Evolutionary conservation across 1,140 invertebrate species (phyloP).

Genomic region (Drusus annulatus): DNA sequence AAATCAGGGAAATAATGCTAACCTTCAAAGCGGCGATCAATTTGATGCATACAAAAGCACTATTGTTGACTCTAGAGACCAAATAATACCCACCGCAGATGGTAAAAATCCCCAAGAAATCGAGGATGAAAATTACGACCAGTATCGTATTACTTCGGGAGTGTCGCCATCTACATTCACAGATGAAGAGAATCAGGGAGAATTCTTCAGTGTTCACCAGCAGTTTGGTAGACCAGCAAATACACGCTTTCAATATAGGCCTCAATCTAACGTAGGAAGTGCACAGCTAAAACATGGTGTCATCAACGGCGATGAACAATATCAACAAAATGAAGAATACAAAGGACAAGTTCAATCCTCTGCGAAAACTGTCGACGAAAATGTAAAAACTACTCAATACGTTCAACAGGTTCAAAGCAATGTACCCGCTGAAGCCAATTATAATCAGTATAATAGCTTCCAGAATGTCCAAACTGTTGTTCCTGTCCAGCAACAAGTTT

Average conservation of each 20-base stretch:
- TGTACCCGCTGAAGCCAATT: not conserved
- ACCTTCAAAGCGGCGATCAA: not conserved
- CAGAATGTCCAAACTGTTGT: constrained; percentile 10
- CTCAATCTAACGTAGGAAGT: not conserved
- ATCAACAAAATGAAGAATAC: not conserved
- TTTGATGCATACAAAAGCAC: constrained; percentile 4
- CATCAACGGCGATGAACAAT: not conserved
- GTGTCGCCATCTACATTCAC: constrained; percentile 26
- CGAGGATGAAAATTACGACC: constrained; percentile 22
- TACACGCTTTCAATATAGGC: not conserved
- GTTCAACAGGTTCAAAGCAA: constrained; percentile 34
- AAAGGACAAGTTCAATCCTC: not conserved
- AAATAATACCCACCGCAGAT: not conserved
- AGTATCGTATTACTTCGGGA: constrained; percentile 21
- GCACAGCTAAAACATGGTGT: constrained; percentile 1
- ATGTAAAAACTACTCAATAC: constrained; percentile 7
- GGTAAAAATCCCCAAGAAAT: not conserved
- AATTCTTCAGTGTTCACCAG: constrained; percentile 44
- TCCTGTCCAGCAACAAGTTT: constrained; percentile 11
- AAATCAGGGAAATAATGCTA: not conserved
- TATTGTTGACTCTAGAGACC: not conserved
- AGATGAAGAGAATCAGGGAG: constrained; percentile 46
- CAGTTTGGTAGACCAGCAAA: constrained; percentile 10
- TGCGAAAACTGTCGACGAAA: not conserved
- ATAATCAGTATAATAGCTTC: not conserved